Base-by-base conservation (phyloP, 2,797 vertebrate genomes). In the Myotis vivesi region DNA sequence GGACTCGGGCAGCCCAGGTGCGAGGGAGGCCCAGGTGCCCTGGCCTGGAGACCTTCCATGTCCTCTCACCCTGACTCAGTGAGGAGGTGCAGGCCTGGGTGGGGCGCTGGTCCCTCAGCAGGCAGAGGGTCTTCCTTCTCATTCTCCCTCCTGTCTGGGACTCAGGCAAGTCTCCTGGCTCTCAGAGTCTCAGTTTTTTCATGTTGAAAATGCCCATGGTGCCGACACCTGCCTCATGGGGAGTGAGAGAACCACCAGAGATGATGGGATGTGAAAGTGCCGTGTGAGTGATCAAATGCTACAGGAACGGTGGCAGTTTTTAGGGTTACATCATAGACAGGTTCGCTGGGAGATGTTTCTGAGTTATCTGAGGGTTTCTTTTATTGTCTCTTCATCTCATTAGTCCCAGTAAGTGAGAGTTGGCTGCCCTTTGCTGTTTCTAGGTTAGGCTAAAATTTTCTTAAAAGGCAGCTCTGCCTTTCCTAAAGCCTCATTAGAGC, bases 401-500 rank as follows among this genome's bases (percentile, higher is more conserved):
- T 84, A 87, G 89, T 55, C 79, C 44, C 62, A 30, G 46, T 83
- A 36, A 87, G 94, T 88, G 89, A 95, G 72, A 83, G 59, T 68
- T 91, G 82, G 73, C 72, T 91, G 71, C 16, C 49, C 90, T 95
- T 95, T 92, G 5, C 73, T 75, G 3, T 95, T 93, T 95, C 84
- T 87, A 72, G 89, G 76, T 82, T 84, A 82, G 85, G 59, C 51
- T 55, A 77, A 95, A 71, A 55, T 94, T 95, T 87, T 87, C 72
- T 92, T 93, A 87, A 90, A 92, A 91, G 85, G 82, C 16, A 84
- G n/a, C 23, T 95, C 33, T 95, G 59, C 84, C 87, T 93, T 93
- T 94, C 79, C 79, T 72, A 83, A 84, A 90, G 71, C 33, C 94
- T 97, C 82, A 51, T 96, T 97, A 96, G 71, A 89, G 66, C 82